These are phyloP conservation scores for Chydorus sphaericus DNA, from an alignment of 2,888 invertebrate species.

Conservation along the genomic window DNA sequence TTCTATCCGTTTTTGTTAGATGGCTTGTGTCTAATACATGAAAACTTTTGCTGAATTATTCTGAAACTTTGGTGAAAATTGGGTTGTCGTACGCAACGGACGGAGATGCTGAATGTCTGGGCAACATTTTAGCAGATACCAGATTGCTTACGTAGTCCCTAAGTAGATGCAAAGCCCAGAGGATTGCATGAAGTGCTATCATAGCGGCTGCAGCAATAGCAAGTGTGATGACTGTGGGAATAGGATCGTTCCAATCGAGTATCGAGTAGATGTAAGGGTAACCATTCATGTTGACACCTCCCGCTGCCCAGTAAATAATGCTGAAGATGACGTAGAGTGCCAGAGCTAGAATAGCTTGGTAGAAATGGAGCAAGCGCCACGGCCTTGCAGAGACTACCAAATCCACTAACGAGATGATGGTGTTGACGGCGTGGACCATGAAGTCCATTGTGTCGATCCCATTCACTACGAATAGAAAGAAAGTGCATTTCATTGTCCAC, in stretches of 20 bases:
- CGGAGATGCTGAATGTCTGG: no score
- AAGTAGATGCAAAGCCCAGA: not conserved
- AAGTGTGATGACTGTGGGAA: slow-evolving; percentile 19
- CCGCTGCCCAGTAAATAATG: slow-evolving; percentile 50
- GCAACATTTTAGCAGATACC: no score
- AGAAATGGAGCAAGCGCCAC: slow-evolving; percentile 39
- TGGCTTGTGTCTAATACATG: no score
- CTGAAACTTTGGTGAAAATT: no score
- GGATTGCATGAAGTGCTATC: not conserved
- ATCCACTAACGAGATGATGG: slow-evolving; percentile 55
- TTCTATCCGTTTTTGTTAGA: no score
- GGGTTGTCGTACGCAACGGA: no score
- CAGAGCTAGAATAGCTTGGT: slow-evolving; percentile 22
- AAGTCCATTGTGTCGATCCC: slow-evolving; percentile 37
- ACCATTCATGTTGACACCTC: slow-evolving; percentile 50
- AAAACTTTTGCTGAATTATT: no score
- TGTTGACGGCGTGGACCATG: slow-evolving; percentile 59
- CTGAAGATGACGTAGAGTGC: slow-evolving; percentile 38
- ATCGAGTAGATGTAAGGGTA: slow-evolving; percentile 53
- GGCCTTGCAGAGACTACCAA: slow-evolving; percentile 56
- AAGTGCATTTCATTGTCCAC: no score
- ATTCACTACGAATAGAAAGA: not conserved
- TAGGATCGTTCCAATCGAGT: slow-evolving; percentile 56
- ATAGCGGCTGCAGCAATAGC: not conserved
- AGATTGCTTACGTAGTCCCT: no score